Conservation (phyloP, 2,888 invertebrate genomes). For the Pristionchus japonicus region DNA sequence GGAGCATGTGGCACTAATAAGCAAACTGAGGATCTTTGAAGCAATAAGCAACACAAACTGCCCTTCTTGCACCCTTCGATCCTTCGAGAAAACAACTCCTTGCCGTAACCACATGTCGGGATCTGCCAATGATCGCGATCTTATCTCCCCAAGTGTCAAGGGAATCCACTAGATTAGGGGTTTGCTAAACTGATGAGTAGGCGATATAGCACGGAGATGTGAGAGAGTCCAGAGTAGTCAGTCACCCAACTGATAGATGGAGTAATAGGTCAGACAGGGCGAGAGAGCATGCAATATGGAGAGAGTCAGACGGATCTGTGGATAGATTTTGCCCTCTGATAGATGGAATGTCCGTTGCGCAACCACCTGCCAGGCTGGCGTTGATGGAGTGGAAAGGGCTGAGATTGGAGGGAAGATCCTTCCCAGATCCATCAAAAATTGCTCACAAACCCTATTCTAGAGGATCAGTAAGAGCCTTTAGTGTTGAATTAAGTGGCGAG, state of each 20-base stretch:
- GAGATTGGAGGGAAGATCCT: not conserved
- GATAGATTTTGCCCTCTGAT: too few species aligned
- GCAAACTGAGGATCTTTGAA: not conserved
- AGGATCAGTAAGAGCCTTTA: too few species aligned
- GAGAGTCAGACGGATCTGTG: too few species aligned
- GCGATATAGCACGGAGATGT: not conserved
- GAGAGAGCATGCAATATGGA: too few species aligned
- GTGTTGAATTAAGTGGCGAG: too few species aligned
- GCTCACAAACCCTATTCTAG: too few species aligned
- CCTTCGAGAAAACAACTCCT: not conserved
- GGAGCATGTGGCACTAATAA: not conserved
- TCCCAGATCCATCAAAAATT: not conserved
- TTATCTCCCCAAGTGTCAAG: not conserved
- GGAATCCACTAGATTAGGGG: not conserved
- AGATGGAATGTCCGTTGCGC: constrained; percentile 26
- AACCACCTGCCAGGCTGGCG: constrained; percentile 34
- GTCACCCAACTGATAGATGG: not conserved
- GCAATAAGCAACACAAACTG: not conserved
- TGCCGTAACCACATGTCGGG: not conserved
- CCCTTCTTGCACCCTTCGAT: not conserved
- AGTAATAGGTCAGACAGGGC: too few species aligned
- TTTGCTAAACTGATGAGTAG: not conserved
- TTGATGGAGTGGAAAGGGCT: not conserved
- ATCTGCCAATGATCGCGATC: not conserved
- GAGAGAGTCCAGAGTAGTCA: not conserved